Base-by-base conservation (phyloP, 2,797 vertebrate species). In the Dipus sagitta region DNA sequence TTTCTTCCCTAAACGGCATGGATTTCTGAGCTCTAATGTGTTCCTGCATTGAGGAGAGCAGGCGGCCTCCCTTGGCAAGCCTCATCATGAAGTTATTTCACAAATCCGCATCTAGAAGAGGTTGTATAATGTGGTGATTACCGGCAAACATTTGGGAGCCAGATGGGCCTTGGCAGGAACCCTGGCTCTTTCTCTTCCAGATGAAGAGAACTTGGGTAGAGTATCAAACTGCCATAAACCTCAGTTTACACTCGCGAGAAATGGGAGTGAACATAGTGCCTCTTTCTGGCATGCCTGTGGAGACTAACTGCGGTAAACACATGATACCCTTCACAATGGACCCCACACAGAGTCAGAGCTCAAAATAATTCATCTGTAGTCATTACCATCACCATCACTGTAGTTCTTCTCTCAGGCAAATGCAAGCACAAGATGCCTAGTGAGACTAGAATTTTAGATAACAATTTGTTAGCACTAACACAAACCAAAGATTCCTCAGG, bases 1-100 rank as follows among this genome's bases (percentile, higher is more conserved):
- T 96, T 96, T 94, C 93, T 94, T 94, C 42, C 42, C 88, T 96
- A 86, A 96, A 89, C 52, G 67, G 92, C 89, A 70, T 74, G 88
- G 89, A 92, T 90, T 76, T 92, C 90, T 92, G 86, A 80, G 86
- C 91, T 92, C 67, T 47, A 54, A 58, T 74, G 81, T 23, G 0
- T 71, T 86, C 95, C 79, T 90, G 91, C 87, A 23, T 38, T 62
- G 78, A 90, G 86, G 60, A 93, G 81, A 67, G 64, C 0, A 6
- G 64, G 80, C 75, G 62, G 93, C 24, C 74, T 94, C 86, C 75
- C 42, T 71, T 30, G 58, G 79, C 72, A 30, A 30, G 79, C 76
- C 91, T 89, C 92, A 24, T 42, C 30, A 20, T 9, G 38, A 85
- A 94, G 58, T 58, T 83, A 70, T 84, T 93, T 94, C 82, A 95